phyloP scores from a whole-genome alignment of 2,888 invertebrate genomes.

The Coleophora deauratella region DNA sequence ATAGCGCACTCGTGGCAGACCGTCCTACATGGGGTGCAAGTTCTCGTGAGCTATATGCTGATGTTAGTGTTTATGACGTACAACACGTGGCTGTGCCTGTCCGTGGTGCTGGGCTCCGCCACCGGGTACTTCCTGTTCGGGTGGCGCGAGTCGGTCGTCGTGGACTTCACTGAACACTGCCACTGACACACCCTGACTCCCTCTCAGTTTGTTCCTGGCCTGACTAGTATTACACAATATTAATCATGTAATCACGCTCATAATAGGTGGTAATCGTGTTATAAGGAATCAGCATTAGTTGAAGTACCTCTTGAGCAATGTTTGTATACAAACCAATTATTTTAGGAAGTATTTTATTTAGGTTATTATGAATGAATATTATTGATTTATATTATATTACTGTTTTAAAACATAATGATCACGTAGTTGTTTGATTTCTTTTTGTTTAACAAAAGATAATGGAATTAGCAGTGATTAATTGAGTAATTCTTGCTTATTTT shows the following conservation, averaged over 20 bases:
- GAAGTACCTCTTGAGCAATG: slow-evolving; percentile 9
- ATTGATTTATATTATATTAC: slow-evolving; percentile 40
- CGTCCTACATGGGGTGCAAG: slow-evolving; percentile 89
- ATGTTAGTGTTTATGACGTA: slow-evolving; percentile 99
- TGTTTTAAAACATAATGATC: too few species aligned
- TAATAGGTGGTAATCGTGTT: slow-evolving; percentile 23
- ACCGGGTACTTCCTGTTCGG: slow-evolving; percentile 96
- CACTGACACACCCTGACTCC: slow-evolving; percentile 75
- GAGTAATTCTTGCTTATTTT: too few species aligned
- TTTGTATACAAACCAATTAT: too few species aligned
- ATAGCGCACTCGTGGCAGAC: slow-evolving; percentile 90
- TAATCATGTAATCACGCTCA: slow-evolving; percentile 44
- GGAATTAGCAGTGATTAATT: too few species aligned
- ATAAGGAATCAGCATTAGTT: too few species aligned
- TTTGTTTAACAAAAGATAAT: too few species aligned
- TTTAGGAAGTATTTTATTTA: too few species aligned
- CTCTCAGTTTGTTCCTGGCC: not conserved
- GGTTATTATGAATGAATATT: slow-evolving; percentile 24
- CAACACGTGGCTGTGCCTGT: slow-evolving; percentile 94
- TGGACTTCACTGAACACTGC: slow-evolving; percentile 96
- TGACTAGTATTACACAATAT: slow-evolving; percentile 28
- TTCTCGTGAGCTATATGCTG: slow-evolving; percentile 91
- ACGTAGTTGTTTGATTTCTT: too few species aligned
- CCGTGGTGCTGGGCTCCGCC: slow-evolving; percentile 91
- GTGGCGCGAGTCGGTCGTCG: slow-evolving; percentile 94